Evolutionary conservation across 1,140 invertebrate genomes (phyloP), one percentile per base, ranked within the genome.

Genomic region (Catajapyx aquilonaris): DNA sequence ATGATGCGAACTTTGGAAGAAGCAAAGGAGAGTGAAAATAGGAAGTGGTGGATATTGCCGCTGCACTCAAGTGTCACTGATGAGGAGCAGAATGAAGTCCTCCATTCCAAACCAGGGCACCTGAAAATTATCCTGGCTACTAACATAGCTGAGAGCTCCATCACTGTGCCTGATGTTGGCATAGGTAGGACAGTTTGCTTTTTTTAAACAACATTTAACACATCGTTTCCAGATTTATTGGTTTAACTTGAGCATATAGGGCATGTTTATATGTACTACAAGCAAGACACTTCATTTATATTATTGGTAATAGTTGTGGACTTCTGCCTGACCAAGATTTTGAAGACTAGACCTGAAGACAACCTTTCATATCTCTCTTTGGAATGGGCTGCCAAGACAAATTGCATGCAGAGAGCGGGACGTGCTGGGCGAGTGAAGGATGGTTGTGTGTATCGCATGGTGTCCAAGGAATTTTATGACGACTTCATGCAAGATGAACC

Each of bases 121-220:
- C 60, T 83, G 33, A 94, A 93, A 60, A 69, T 91, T 42, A 94
- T 98, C 51, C 60, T 98, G 1, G 68, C 88, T 1, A 97, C 93
- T 4, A 93, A 96, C 57, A 91, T 97, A 45, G 88, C 90, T 1
- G 94, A 98, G 59, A 94, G 85, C 53, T 91, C 88, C 18, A 81
- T 98, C 34, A 97, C 93, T 4, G 83, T 98, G 21, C 73, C 81
- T 21, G 84, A 95, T 59, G 73, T 93, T 20, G 77, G 73, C 54
- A 95, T 87, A 64, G 83, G 63, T 57, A 40, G 40, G 48, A 61
- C 50, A n/a, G n/a, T n/a, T n/a, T n/a, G n/a, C n/a, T n/a, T n/a
- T n/a, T n/a, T n/a, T n/a, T n/a, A n/a, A n/a, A n/a, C n/a, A n/a
- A n/a, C n/a, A n/a, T n/a, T n/a, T n/a, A n/a, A n/a, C n/a, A n/a